Percentiles rank a stretch among this genome's conserved stretches.
These are phyloP conservation scores for Cyrtodaria siliqua DNA, from an alignment of 2,888 invertebrate species.

Conservation along the genomic window DNA sequence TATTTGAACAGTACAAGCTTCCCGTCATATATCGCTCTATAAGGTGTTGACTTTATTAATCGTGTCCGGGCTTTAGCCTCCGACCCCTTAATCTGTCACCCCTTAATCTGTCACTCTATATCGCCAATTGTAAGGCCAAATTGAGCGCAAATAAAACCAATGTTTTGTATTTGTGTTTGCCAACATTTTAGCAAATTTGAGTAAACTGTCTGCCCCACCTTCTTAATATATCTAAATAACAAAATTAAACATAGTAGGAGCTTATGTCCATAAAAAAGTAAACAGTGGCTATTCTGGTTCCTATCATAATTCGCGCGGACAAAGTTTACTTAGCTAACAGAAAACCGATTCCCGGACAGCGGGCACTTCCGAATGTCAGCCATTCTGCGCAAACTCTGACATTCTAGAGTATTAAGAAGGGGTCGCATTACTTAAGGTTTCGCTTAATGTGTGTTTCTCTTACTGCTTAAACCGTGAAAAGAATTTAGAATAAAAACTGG, in stretches of 20 bases:
- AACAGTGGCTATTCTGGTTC: conserved; percentile 34
- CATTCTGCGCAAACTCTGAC: neutral
- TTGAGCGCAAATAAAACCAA: neutral
- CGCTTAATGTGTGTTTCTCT: conserved; percentile 16
- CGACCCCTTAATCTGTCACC: no score
- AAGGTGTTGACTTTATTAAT: neutral
- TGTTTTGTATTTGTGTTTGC: conserved; percentile 44
- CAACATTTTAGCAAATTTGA: conserved; percentile 57
- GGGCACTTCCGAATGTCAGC: conserved; percentile 33
- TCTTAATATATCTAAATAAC: conserved; percentile 68
- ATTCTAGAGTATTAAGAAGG: neutral
- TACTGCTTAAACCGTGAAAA: conserved; percentile 27
- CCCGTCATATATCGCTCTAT: no score
- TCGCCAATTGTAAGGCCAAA: neutral
- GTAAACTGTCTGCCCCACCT: conserved; percentile 53
- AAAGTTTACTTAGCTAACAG: conserved; percentile 45
- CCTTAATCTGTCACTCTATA: no score
- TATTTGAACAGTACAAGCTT: no score
- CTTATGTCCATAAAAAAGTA: conserved; percentile 39
- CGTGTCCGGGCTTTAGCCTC: conserved; percentile 3
- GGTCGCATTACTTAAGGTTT: no score
- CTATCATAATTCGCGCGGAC: conserved; percentile 26
- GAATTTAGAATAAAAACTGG: conserved; percentile 15
- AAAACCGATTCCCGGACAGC: conserved; percentile 28
- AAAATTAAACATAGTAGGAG: conserved; percentile 71